Percentiles rank a stretch among this genome's conserved stretches.
These are phyloP conservation scores for Rallus crepitans DNA, from an alignment of 2,797 vertebrate species.

Conservation along the genomic window DNA sequence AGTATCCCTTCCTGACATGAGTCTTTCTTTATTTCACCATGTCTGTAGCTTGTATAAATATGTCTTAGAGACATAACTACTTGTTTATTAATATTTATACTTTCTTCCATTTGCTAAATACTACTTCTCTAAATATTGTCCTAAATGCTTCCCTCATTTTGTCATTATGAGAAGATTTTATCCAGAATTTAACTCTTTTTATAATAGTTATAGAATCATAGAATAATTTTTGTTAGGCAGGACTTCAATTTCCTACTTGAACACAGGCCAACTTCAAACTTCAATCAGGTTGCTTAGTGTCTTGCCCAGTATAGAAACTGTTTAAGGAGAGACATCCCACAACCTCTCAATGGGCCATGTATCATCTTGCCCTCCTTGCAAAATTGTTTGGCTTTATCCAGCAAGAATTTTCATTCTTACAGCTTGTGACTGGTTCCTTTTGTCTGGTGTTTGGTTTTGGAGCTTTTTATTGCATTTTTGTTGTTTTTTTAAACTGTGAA, in stretches of 20 bases:
- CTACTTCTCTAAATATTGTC: not conserved
- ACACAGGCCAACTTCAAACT: not conserved
- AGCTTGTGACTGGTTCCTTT: not conserved
- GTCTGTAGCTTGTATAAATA: not conserved
- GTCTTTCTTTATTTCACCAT: not conserved
- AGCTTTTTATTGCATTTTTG: too few species aligned
- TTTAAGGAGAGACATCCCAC: not conserved
- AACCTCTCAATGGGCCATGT: not conserved
- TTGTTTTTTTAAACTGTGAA: not conserved
- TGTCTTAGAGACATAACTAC: not conserved
- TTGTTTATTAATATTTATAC: not conserved
- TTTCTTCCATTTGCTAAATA: not conserved
- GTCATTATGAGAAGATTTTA: not conserved
- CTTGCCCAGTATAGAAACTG: not conserved
- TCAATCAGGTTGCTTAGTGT: rapidly evolving
- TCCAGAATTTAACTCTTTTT: not conserved
- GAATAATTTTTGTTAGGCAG: not conserved
- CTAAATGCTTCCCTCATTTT: not conserved
- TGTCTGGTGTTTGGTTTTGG: too few species aligned
- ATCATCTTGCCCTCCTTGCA: not conserved
- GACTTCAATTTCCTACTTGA: not conserved
- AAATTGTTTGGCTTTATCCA: not conserved
- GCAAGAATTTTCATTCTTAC: not conserved
- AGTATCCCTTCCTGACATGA: not conserved
- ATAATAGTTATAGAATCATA: not conserved